These are phyloP conservation scores for Tromatobia lineatoria DNA, from an alignment of 2,888 invertebrate species.

Conservation along the genomic window DNA sequence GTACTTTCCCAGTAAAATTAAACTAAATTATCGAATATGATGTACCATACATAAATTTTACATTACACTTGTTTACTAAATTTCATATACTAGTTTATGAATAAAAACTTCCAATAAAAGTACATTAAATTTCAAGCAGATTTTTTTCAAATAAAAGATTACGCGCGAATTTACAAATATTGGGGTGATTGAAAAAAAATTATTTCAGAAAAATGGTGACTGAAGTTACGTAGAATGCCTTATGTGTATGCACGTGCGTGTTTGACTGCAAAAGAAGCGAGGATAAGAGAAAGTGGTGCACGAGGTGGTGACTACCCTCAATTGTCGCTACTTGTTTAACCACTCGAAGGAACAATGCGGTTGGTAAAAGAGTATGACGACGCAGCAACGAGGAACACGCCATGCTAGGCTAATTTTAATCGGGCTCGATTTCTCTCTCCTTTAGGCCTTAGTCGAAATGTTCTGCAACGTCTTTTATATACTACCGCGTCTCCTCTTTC, in stretches of 20 bases:
- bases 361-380: constrained; percentile 2
- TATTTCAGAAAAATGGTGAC: neutral
- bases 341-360: constrained; percentile 51
- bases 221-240: neutral
- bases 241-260: neutral
- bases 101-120: too few relatives aligned
- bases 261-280: constrained; percentile 14
- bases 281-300: constrained; percentile 11
- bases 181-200: too few relatives aligned
- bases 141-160: too few relatives aligned
- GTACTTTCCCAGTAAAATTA: too few relatives aligned
- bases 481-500: constrained; percentile 19
- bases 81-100: too few relatives aligned
- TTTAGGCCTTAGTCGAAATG: constrained; percentile 35
- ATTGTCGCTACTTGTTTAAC: constrained; percentile 36
- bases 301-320: neutral
- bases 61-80: too few relatives aligned
- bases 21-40: too few relatives aligned
- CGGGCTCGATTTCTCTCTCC: constrained; percentile 63
- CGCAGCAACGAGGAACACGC: constrained; percentile 14
- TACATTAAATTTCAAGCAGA: too few relatives aligned
- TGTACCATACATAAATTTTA: too few relatives aligned
- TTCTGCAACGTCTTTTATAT: constrained; percentile 40
- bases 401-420: constrained; percentile 75
- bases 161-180: too few relatives aligned